Evolutionary conservation across 2,888 invertebrate species (phyloP).

Genomic region (Xylota sylvarum): DNA sequence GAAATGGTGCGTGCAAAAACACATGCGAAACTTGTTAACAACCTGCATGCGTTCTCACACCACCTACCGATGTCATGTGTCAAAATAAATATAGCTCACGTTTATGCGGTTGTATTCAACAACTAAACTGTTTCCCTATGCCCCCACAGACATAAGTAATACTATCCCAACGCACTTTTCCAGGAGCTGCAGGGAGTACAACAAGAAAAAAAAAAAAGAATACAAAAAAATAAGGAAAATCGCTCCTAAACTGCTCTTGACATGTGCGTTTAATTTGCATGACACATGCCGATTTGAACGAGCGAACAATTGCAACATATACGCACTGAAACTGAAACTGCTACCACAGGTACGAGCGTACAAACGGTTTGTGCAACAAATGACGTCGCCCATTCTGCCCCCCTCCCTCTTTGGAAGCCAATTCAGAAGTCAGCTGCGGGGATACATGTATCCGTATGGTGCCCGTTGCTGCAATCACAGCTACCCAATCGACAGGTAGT

Average conservation of each 20-base stretch:
- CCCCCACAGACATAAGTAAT: slow-evolving; percentile 17
- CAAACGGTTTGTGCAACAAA: slow-evolving; percentile 54
- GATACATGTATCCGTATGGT: slow-evolving; percentile 56
- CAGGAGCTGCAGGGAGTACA: slow-evolving; percentile 47
- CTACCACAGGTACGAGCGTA: slow-evolving; percentile 40
- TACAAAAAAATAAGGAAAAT: slow-evolving; percentile 14
- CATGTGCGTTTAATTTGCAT: slow-evolving; percentile 84
- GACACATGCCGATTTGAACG: slow-evolving; percentile 80
- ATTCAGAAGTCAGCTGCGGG: slow-evolving; percentile 70
- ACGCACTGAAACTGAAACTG: slow-evolving; percentile 68
- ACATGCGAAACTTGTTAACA: slow-evolving; percentile 60
- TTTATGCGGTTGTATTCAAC: slow-evolving; percentile 45
- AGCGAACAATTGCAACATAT: slow-evolving; percentile 73
- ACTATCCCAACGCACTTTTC: slow-evolving; percentile 44
- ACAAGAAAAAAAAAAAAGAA: neutral
- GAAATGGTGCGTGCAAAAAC: slow-evolving; percentile 56
- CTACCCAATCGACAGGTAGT: slow-evolving; percentile 74
- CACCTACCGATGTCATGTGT: slow-evolving; percentile 72
- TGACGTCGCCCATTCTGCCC: slow-evolving; percentile 51
- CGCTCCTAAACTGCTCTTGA: slow-evolving; percentile 72
- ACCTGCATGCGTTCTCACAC: slow-evolving; percentile 75
- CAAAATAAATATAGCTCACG: slow-evolving; percentile 66
- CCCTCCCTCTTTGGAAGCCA: slow-evolving; percentile 4
- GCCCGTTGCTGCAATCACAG: slow-evolving; percentile 66
- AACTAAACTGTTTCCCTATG: slow-evolving; percentile 31